A percentile compares a stretch with the other conserved stretches of the same genome.
phyloP scores from a whole-genome alignment of 2,888 invertebrate species.

The Sceliomorpha sp. region DNA sequence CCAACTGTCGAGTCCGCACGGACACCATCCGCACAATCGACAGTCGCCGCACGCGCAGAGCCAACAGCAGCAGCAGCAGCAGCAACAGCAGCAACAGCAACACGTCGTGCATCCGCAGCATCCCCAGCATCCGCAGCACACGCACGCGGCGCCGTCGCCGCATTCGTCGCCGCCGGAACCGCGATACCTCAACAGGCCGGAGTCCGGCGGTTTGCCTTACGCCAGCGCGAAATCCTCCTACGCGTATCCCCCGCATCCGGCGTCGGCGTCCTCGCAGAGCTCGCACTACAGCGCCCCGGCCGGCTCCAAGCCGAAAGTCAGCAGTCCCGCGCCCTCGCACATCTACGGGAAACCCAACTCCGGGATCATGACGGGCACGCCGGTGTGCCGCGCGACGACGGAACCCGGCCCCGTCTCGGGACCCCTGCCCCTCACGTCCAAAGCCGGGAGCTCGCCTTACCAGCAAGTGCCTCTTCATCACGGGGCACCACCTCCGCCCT shows the following conservation, averaged over 20 bases:
- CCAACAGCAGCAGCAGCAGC: constrained; percentile 71
- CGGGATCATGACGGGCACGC: constrained; percentile 83
- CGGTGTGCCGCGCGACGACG: constrained; percentile 80
- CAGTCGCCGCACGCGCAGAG: constrained; percentile 27
- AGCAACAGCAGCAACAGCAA: constrained; percentile 73
- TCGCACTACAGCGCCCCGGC: constrained; percentile 82
- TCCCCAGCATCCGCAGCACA: constrained; percentile 51
- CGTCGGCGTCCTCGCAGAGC: constrained; percentile 78
- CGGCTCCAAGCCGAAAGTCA: constrained; percentile 83
- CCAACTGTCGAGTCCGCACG: constrained; percentile 81
- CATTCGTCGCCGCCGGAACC: constrained; percentile 76
- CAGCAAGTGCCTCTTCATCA: constrained; percentile 82
- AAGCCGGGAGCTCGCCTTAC: constrained; percentile 82
- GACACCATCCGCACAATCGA: constrained; percentile 69
- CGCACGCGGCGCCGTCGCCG: constrained; percentile 67
- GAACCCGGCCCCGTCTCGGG: constrained; percentile 73
- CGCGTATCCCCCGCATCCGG: constrained; percentile 80
- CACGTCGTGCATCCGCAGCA: constrained; percentile 79
- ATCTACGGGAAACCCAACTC: constrained; percentile 86
- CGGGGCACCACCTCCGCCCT: constrained; percentile 80
- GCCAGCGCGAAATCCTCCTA: constrained; percentile 78
- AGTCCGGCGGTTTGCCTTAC: constrained; percentile 72
- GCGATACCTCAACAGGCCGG: constrained; percentile 74
- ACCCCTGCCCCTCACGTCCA: constrained; percentile 83
- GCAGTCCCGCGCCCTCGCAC: constrained; percentile 89